These are phyloP conservation scores for Hippoglossus stenolepis DNA, from an alignment of 2,113 vertebrate species.

Conservation along the genomic window DNA sequence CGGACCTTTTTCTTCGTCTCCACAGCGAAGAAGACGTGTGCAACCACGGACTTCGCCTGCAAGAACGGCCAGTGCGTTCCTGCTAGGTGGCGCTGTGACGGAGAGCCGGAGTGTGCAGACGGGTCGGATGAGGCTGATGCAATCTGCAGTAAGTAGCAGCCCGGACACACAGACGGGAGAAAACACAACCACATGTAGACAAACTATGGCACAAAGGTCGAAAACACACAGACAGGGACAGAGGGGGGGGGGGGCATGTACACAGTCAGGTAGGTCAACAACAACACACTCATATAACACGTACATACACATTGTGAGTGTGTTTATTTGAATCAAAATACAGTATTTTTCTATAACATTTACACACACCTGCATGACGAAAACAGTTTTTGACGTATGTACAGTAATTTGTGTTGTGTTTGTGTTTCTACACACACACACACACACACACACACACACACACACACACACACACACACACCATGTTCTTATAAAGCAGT, in stretches of 20 bases:
- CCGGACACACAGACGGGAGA: slow-evolving; percentile 3
- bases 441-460: neutral
- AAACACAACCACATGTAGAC: neutral
- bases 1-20: slow-evolving; percentile 20
- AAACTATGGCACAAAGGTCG: neutral
- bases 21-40: slow-evolving; percentile 94
- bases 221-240: neutral
- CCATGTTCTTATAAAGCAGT: too few relatives aligned
- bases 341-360: neutral
- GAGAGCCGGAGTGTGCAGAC: slow-evolving; percentile 92
- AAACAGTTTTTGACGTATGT: neutral
- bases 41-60: slow-evolving; percentile 93
- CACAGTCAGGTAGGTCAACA: slow-evolving; percentile 7
- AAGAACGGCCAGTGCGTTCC: slow-evolving; percentile 94
- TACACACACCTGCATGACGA: neutral
- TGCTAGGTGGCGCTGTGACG: slow-evolving; percentile 94
- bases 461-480: neutral
- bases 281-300: neutral
- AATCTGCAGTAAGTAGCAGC: slow-evolving; percentile 90
- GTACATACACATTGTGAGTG: neutral
- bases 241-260: neutral
- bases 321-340: neutral
- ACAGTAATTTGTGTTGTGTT: neutral
- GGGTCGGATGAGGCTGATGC: slow-evolving; percentile 92
- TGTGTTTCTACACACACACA: neutral